Evolutionary conservation across 2,888 invertebrate genomes (phyloP).

Genomic region (Julus scanicus): DNA sequence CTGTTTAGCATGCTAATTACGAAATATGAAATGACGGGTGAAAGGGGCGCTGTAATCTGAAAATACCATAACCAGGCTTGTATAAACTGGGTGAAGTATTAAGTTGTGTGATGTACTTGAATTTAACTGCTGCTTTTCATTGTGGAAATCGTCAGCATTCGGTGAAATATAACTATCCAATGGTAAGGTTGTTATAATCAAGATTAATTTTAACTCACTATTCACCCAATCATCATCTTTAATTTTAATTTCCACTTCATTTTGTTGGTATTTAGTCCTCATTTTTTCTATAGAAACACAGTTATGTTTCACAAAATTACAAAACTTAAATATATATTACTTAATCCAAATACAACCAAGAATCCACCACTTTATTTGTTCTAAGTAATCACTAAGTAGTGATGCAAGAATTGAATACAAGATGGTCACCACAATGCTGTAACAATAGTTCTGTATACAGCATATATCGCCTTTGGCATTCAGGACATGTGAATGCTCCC

Average conservation of each 20-base stretch:
- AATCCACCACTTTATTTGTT: too few relatives aligned
- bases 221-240: neutral
- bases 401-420: too few relatives aligned
- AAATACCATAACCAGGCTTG: neutral
- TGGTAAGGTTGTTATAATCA: slow-evolving; percentile 2
- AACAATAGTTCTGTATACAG: too few relatives aligned
- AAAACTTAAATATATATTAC: too few relatives aligned
- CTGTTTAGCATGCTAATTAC: neutral
- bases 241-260: neutral
- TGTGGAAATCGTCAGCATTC: slow-evolving; percentile 5
- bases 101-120: slow-evolving; percentile 1
- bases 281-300: neutral
- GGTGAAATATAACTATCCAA: neutral
- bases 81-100: neutral
- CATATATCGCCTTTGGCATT: too few relatives aligned
- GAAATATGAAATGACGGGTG: neutral
- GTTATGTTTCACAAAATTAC: too few relatives aligned
- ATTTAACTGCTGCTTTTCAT: slow-evolving; percentile 27
- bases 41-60: neutral
- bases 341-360: too few relatives aligned
- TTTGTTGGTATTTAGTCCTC: neutral
- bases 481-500: too few relatives aligned
- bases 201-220: neutral
- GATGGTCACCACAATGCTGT: too few relatives aligned
- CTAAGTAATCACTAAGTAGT: too few relatives aligned